Conservation (phyloP, 2,113 vertebrate species). For the Phrynosoma platyrhinos region DNA sequence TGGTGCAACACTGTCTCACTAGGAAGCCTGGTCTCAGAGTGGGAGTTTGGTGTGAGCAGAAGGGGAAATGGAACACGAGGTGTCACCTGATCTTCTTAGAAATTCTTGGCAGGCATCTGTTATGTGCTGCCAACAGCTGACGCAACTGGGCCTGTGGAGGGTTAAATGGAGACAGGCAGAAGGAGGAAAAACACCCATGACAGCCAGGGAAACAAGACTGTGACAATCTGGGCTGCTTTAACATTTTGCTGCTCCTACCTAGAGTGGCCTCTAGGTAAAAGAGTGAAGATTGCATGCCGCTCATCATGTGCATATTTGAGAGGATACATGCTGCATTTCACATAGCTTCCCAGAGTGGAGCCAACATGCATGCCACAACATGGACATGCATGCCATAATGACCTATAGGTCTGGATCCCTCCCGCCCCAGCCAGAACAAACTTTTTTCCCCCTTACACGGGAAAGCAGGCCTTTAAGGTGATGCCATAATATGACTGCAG, state of each 20-base stretch:
- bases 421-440: too few relatives aligned
- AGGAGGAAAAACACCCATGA: not conserved
- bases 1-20: not conserved
- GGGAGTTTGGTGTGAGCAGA: constrained; percentile 8
- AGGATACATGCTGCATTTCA: not conserved
- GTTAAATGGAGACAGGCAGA: not conserved
- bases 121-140: constrained; percentile 61
- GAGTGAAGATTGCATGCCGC: not conserved
- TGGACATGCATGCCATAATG: not conserved
- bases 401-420: not conserved
- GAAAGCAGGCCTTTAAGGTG: not conserved
- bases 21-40: not conserved
- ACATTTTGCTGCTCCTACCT: not conserved
- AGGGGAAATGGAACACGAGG: not conserved
- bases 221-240: not conserved
- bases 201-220: not conserved
- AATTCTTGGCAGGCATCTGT: constrained; percentile 49
- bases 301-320: not conserved
- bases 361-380: not conserved
- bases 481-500: too few relatives aligned
- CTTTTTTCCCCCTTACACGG: not conserved
- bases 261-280: not conserved
- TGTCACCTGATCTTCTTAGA: constrained; percentile 60
- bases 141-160: not conserved
- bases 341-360: not conserved